Conservation (phyloP, 2,113 vertebrate species). For the Rissa tridactyla region DNA sequence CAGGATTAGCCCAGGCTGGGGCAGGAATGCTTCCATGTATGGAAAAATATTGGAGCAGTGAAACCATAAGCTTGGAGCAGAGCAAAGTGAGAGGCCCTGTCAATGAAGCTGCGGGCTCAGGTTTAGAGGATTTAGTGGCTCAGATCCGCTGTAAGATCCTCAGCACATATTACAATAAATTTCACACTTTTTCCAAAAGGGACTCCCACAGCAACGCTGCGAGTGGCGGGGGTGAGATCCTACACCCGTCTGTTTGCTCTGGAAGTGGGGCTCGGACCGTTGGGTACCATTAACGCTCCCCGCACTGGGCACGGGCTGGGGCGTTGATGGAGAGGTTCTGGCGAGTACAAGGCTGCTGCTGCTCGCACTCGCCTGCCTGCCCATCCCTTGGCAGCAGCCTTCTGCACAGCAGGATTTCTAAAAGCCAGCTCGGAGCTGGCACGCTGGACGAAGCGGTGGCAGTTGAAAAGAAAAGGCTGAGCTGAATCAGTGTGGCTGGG, state of each 20-base stretch:
- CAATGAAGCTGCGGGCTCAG: slow-evolving; percentile 35
- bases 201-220: background rate
- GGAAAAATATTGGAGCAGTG: slow-evolving; percentile 71
- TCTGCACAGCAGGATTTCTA: background rate
- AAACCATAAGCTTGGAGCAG: slow-evolving; percentile 74
- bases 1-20: slow-evolving; percentile 62
- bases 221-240: background rate
- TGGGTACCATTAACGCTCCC: background rate
- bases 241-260: background rate
- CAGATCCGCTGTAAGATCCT: slow-evolving; percentile 12
- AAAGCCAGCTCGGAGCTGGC: background rate
- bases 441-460: accelerated
- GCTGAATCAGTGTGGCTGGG: background rate
- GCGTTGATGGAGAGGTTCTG: background rate
- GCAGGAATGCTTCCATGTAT: slow-evolving; percentile 76
- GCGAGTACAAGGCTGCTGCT: background rate
- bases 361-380: background rate
- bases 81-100: slow-evolving; percentile 60
- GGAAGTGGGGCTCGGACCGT: background rate
- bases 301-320: accelerated
- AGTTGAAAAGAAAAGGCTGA: background rate
- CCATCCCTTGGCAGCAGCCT: background rate
- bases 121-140: slow-evolving; percentile 40
- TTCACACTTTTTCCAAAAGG: slow-evolving; percentile 51
- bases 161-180: slow-evolving; percentile 26